These are phyloP conservation scores for Paramuricea clavata DNA, from an alignment of 92 coral and sea anemone species.

Conservation along the genomic window DNA sequence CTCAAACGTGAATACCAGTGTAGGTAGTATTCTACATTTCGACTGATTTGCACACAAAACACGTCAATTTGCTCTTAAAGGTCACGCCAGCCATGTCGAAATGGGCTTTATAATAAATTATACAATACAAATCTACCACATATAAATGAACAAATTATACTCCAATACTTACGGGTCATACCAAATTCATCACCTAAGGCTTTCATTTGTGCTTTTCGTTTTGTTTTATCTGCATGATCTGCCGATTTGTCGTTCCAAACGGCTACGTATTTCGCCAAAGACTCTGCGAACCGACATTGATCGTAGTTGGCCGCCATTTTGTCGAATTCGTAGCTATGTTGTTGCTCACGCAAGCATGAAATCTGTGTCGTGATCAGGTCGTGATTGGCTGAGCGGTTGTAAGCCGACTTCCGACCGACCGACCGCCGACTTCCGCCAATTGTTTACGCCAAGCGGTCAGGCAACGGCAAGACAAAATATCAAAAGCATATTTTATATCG, in stretches of 20 bases:
- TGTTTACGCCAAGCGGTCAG: background rate
- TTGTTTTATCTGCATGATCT: constrained; percentile 24
- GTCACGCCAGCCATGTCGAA: background rate
- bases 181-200: constrained; percentile 44
- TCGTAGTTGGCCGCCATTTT: constrained; percentile 37
- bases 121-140: too few relatives aligned
- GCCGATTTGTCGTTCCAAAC: constrained; percentile 37
- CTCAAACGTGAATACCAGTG: too few relatives aligned
- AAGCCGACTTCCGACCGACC: constrained; percentile 29
- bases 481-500: background rate
- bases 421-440: constrained; percentile 34
- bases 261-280: constrained; percentile 34
- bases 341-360: background rate
- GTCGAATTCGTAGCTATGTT: background rate
- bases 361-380: background rate
- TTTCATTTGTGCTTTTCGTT: constrained; percentile 36
- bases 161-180: constrained; percentile 21
- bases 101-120: background rate
- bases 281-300: constrained; percentile 45
- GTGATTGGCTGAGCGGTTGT: background rate
- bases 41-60: too few relatives aligned
- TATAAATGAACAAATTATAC: too few relatives aligned
- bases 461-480: background rate
- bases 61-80: too few relatives aligned
- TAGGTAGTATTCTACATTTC: too few relatives aligned